phyloP scores from a whole-genome alignment of 2,113 vertebrate genomes.

The Solea senegalensis region DNA sequence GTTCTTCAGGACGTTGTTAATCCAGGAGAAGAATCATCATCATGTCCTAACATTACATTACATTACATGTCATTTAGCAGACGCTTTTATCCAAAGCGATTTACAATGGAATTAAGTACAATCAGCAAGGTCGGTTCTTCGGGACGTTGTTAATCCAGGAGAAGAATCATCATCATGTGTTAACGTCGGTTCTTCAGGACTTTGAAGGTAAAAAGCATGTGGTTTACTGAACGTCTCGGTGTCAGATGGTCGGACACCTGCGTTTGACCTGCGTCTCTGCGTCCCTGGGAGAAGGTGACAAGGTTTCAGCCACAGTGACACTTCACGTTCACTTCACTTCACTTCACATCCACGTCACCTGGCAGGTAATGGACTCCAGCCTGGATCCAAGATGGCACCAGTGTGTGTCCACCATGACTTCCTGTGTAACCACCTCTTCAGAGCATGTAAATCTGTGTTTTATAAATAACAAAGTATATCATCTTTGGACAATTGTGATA shows the following conservation, averaged over 20 bases:
- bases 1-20: too few relatives aligned
- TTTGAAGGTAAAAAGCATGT: not conserved
- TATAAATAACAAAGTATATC: too few relatives aligned
- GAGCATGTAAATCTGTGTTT: conserved; percentile 4
- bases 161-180: too few relatives aligned
- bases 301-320: conserved; percentile 58
- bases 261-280: conserved; percentile 67
- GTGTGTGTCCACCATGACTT: conserved; percentile 60
- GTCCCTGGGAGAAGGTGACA: conserved; percentile 14
- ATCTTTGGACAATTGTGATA: too few relatives aligned
- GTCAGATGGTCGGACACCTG: conserved; percentile 46
- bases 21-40: too few relatives aligned
- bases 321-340: conserved; percentile 70
- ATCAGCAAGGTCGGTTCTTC: too few relatives aligned
- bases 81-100: too few relatives aligned
- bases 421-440: conserved; percentile 26
- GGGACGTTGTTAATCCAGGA: too few relatives aligned
- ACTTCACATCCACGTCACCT: conserved; percentile 73
- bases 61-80: too few relatives aligned
- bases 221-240: conserved; percentile 31
- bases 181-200: too few relatives aligned
- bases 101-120: too few relatives aligned
- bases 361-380: conserved; percentile 43
- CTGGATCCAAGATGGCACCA: conserved; percentile 65
- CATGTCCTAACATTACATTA: too few relatives aligned